Evolutionary conservation across 2,797 vertebrate species (phyloP).

Genomic region (Dipus sagitta): DNA sequence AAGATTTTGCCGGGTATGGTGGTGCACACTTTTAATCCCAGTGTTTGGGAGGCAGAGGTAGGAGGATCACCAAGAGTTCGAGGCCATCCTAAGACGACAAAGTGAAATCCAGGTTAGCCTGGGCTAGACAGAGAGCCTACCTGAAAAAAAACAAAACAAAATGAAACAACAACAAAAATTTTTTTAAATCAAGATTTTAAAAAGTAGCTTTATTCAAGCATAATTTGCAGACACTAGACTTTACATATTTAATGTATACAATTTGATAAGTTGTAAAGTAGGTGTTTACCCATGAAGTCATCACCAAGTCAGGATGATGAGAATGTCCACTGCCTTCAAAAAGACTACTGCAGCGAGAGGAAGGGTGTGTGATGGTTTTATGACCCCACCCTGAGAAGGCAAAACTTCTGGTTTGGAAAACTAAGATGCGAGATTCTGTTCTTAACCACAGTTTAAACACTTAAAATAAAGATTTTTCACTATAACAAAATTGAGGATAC

Average conservation of each 20-base stretch:
- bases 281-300: background rate
- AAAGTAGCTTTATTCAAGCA: background rate
- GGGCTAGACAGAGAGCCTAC: too few relatives aligned
- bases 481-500: background rate
- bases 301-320: too few relatives aligned
- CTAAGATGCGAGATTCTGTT: background rate
- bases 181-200: background rate
- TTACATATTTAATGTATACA: background rate
- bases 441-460: background rate
- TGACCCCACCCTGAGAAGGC: background rate
- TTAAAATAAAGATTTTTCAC: background rate
- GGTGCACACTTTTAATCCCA: too few relatives aligned
- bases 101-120: too few relatives aligned
- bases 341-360: background rate
- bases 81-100: too few relatives aligned
- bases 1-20: background rate
- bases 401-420: background rate
- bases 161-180: too few relatives aligned
- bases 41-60: too few relatives aligned
- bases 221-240: background rate
- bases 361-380: background rate
- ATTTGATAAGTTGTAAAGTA: background rate
- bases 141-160: too few relatives aligned
- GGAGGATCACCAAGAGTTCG: too few relatives aligned
- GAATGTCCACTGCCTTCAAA: too few relatives aligned